Conservation (phyloP, 2,797 vertebrate species). For the Platalea minor region DNA sequence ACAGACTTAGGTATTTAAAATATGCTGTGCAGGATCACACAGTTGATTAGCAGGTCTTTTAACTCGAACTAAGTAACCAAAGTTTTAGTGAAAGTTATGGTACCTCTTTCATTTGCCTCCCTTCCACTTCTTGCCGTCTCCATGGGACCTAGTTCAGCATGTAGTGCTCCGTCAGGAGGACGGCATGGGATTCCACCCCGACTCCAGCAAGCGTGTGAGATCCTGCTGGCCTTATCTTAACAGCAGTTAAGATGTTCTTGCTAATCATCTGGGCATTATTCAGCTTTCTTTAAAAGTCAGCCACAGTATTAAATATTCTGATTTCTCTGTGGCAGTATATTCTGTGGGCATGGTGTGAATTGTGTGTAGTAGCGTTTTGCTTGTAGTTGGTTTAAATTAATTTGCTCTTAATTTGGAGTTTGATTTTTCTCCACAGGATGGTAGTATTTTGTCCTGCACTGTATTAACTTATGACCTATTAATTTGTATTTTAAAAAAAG, state of each 20-base stretch:
- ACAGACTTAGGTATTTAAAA: neutral
- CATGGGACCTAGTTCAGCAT: neutral
- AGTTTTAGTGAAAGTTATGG: neutral
- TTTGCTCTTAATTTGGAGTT: neutral
- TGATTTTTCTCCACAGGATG: neutral
- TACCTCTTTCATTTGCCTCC: neutral
- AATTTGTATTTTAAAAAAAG: neutral
- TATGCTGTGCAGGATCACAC: neutral
- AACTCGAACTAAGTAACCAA: neutral
- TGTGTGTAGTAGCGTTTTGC: neutral
- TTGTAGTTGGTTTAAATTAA: neutral
- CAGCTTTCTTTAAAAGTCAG: neutral
- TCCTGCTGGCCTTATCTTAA: neutral
- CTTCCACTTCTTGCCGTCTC: neutral
- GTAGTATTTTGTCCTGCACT: neutral
- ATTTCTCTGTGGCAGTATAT: neutral
- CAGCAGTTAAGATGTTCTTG: neutral
- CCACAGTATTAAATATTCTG: neutral
- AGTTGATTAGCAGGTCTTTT: neutral
- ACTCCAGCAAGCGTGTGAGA: fast-evolving
- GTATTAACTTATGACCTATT: neutral
- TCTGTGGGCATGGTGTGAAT: neutral
- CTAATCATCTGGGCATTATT: neutral
- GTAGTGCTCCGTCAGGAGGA: neutral
- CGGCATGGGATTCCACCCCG: neutral